Conservation (phyloP, 2,113 vertebrate genomes). For the Ardeotis arabs region DNA sequence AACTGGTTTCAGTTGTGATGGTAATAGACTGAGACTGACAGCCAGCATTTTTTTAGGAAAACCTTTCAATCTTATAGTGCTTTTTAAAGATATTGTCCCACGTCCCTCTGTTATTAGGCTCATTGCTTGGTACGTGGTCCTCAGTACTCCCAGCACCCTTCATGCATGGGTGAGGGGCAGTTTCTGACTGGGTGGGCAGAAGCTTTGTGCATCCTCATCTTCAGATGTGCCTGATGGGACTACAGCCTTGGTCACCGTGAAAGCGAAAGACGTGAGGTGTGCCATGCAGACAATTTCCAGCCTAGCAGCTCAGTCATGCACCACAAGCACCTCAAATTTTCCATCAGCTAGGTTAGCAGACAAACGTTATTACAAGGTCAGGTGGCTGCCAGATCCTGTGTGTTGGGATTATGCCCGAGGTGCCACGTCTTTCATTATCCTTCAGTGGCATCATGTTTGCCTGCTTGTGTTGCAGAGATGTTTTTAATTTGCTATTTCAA, state of each 20-base stretch:
- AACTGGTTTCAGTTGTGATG: neutral
- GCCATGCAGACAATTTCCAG: neutral
- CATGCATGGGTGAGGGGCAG: neutral
- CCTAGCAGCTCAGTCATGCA: neutral
- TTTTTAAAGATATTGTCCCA: neutral
- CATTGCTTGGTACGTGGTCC: neutral
- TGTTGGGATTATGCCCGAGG: neutral
- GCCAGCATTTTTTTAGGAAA: neutral
- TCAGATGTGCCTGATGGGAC: neutral
- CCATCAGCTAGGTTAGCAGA: neutral
- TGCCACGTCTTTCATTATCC: neutral
- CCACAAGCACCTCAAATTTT: neutral
- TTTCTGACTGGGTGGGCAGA: neutral
- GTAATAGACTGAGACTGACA: neutral
- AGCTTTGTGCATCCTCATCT: rapidly evolving
- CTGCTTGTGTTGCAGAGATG: neutral
- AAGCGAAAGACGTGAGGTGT: neutral
- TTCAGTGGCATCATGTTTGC: neutral
- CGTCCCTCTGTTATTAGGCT: neutral
- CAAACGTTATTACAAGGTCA: neutral
- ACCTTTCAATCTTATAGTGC: neutral
- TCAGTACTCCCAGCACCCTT: neutral
- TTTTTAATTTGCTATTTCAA: neutral
- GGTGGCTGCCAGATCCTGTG: neutral
- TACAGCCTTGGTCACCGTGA: rapidly evolving